phyloP scores from a whole-genome alignment of 2,113 vertebrate genomes.

The Dicaeum eximium region DNA sequence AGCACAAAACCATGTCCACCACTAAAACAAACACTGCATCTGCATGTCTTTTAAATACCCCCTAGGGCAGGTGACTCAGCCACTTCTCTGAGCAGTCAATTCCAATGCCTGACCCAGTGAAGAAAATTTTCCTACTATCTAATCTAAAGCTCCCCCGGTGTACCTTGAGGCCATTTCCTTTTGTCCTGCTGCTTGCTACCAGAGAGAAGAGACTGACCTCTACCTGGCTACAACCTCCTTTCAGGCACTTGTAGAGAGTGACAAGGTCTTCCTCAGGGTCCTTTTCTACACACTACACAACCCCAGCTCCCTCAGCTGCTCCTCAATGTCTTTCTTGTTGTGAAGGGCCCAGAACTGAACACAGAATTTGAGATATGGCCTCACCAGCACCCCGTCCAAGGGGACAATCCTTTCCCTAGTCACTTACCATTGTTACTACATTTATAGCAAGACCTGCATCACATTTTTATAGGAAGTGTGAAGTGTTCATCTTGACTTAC shows the following conservation, averaged over 20 bases:
- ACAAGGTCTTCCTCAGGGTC: neutral
- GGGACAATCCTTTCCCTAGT: neutral
- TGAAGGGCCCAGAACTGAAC: neutral
- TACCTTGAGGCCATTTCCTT: neutral
- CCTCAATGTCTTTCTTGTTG: neutral
- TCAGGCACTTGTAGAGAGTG: neutral
- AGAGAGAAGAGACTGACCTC: fast-evolving
- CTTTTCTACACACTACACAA: neutral
- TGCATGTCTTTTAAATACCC: neutral
- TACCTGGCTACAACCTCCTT: neutral
- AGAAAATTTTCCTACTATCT: neutral
- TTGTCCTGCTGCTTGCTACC: neutral
- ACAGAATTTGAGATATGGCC: neutral
- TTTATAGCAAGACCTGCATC: neutral
- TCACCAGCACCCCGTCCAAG: neutral
- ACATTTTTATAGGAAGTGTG: neutral
- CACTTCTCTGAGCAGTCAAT: neutral
- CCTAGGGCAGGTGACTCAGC: neutral
- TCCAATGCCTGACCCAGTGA: neutral
- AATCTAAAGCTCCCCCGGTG: neutral
- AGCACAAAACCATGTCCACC: neutral
- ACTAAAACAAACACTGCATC: neutral
- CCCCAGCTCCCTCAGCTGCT: neutral
- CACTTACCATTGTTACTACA: neutral
- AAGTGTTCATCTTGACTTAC: neutral